phyloP scores from a whole-genome alignment of 2,888 invertebrate genomes.

The Stenodera caucasica region DNA sequence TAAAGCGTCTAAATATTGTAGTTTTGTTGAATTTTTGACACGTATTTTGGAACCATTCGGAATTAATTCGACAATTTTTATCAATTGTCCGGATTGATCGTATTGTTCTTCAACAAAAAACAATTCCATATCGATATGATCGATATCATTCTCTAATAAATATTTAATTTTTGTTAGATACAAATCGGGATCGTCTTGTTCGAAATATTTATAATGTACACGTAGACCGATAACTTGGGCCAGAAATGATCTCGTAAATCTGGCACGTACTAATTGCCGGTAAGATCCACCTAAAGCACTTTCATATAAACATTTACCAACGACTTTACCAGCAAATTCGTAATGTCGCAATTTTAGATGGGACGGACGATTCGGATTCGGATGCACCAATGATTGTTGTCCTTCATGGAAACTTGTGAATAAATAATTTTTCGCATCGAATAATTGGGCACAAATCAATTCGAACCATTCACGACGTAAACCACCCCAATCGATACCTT shows the following conservation, averaged over 20 bases:
- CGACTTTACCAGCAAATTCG: constrained; percentile 91
- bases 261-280: constrained; percentile 85
- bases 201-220: constrained; percentile 95
- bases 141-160: constrained; percentile 87
- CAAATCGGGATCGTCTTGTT: constrained; percentile 93
- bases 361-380: constrained; percentile 76
- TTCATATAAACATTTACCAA: constrained; percentile 94
- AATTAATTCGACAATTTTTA: constrained; percentile 78
- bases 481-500: constrained; percentile 93
- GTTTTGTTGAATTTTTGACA: constrained; percentile 75
- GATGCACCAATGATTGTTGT: constrained; percentile 86
- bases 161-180: constrained; percentile 93
- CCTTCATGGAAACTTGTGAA: constrained; percentile 86
- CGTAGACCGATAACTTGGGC: constrained; percentile 92
- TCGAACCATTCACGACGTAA: constrained; percentile 95
- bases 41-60: constrained; percentile 77
- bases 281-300: constrained; percentile 88
- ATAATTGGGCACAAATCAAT: constrained; percentile 81
- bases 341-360: constrained; percentile 84
- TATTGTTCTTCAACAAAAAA: constrained; percentile 90
- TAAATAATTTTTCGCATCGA: constrained; percentile 80
- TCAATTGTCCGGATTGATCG: constrained; percentile 72
- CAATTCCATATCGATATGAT: constrained; percentile 76
- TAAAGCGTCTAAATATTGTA: constrained; percentile 83
- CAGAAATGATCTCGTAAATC: constrained; percentile 89